Conservation (phyloP, 23 tunicate genomes). For the Phallusia fumigata region DNA sequence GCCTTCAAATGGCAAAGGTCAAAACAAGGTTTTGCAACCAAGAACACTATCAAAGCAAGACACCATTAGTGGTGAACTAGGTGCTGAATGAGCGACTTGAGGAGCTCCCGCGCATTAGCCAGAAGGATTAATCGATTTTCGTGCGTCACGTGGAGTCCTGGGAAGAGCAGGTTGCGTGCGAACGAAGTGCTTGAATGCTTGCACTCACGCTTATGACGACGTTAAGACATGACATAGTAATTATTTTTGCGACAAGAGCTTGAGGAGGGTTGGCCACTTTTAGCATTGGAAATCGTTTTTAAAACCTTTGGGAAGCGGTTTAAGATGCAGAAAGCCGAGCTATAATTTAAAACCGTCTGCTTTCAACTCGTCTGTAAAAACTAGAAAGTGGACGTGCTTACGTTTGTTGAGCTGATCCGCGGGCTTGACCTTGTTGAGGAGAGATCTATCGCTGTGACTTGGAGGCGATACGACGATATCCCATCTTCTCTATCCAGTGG, state of each 20-base stretch:
- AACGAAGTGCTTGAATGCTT: background rate
- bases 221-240: background rate
- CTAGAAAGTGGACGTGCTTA: background rate
- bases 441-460: slow-evolving; percentile 51
- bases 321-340: too few species aligned
- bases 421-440: slow-evolving; percentile 30
- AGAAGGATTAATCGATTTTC: slow-evolving; percentile 8
- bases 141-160: background rate
- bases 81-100: background rate
- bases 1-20: background rate
- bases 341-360: too few species aligned
- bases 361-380: too few species aligned
- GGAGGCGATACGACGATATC: slow-evolving; percentile 24
- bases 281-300: background rate
- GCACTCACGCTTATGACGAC: background rate
- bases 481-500: slow-evolving; percentile 46
- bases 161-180: slow-evolving; percentile 1
- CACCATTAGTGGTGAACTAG: background rate
- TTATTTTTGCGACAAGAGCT: background rate
- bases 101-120: background rate
- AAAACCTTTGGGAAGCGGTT: background rate
- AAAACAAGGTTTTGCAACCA: background rate
- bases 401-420: slow-evolving; percentile 45
- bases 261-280: background rate
- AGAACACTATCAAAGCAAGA: background rate